These are phyloP conservation scores for Macrobrachium rosenbergii DNA, from an alignment of 1,140 invertebrate genomes.

Conservation along the genomic window DNA sequence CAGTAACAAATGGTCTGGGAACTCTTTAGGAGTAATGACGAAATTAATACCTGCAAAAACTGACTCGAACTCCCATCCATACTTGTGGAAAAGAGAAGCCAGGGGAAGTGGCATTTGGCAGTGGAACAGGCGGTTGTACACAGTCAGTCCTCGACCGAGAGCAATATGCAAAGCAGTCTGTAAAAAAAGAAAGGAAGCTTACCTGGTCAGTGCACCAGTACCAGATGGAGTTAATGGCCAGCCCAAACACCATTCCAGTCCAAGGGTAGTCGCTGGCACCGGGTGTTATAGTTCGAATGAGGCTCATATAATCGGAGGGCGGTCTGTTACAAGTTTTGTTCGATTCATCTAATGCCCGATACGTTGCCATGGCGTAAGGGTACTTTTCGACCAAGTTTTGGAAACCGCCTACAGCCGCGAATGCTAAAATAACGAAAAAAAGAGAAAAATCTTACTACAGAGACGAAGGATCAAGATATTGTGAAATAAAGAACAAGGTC, in stretches of 20 bases:
- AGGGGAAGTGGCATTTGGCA: too few species aligned
- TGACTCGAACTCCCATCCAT: background rate
- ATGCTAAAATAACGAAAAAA: constrained; percentile 69
- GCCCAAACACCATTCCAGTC: constrained; percentile 73
- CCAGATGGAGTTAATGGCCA: constrained; percentile 74
- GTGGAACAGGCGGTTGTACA: background rate
- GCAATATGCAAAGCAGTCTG: too few species aligned
- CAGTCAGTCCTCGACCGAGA: background rate
- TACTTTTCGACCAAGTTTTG: constrained; percentile 70
- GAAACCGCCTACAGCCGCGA: constrained; percentile 73
- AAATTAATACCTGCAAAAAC: background rate
- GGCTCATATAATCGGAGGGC: constrained; percentile 72
- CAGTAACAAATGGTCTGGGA: too few species aligned
- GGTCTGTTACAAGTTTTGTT: constrained; percentile 70
- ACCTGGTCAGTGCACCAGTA: constrained; percentile 76
- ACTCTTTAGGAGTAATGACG: background rate
- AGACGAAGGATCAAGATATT: too few species aligned
- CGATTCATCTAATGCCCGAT: constrained; percentile 32
- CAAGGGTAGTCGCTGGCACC: constrained; percentile 73
- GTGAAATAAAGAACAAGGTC: too few species aligned
- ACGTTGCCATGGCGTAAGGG: constrained; percentile 51
- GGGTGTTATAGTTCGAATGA: constrained; percentile 68
- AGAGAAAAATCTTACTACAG: background rate
- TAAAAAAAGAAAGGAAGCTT: background rate
- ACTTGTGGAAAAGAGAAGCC: too few species aligned